A percentile compares a stretch with the other conserved stretches of the same genome.
These are phyloP conservation scores for Epinephelus moara DNA, from an alignment of 2,113 vertebrate genomes.

Conservation along the genomic window DNA sequence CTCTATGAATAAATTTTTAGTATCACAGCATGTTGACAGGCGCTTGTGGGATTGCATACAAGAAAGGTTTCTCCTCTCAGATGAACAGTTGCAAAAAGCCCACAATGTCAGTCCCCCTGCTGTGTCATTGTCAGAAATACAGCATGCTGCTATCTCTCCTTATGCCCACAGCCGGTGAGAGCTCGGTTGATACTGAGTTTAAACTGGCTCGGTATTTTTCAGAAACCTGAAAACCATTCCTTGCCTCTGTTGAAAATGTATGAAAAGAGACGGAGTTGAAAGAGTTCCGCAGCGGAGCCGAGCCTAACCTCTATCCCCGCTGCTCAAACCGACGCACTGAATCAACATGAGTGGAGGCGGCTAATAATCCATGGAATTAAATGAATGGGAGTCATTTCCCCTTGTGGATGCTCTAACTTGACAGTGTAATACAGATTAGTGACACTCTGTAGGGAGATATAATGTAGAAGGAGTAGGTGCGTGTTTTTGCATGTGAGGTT, in stretches of 20 bases:
- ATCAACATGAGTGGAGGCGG: slow-evolving; percentile 40
- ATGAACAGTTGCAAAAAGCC: slow-evolving; percentile 16
- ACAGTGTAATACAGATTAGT: slow-evolving; percentile 47
- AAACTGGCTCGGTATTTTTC: not conserved
- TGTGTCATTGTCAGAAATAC: slow-evolving; percentile 42
- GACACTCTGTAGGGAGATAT: slow-evolving; percentile 14
- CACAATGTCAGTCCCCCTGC: slow-evolving; percentile 22
- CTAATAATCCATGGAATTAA: slow-evolving; percentile 64
- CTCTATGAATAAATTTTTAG: slow-evolving; percentile 39
- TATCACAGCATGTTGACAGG: slow-evolving; percentile 33
- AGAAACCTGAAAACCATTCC: slow-evolving; percentile 1
- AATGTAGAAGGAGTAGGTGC: slow-evolving; percentile 8
- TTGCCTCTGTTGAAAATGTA: slow-evolving; percentile 3
- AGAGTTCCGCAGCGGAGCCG: slow-evolving; percentile 31
- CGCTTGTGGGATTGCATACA: slow-evolving; percentile 24
- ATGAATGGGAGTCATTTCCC: slow-evolving; percentile 47
- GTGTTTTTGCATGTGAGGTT: slow-evolving; percentile 34
- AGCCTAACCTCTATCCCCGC: slow-evolving; percentile 20
- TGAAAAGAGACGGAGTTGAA: slow-evolving; percentile 28
- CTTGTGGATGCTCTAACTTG: slow-evolving; percentile 42
- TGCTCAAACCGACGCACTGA: slow-evolving; percentile 40
- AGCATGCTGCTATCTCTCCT: slow-evolving; percentile 6
- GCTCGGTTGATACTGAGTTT: slow-evolving; percentile 21
- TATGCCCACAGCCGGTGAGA: not conserved
- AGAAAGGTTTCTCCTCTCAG: slow-evolving; percentile 8